These are phyloP conservation scores for Enteromius trimaculatus DNA, from an alignment of 2,797 vertebrate genomes.

Conservation along the genomic window DNA sequence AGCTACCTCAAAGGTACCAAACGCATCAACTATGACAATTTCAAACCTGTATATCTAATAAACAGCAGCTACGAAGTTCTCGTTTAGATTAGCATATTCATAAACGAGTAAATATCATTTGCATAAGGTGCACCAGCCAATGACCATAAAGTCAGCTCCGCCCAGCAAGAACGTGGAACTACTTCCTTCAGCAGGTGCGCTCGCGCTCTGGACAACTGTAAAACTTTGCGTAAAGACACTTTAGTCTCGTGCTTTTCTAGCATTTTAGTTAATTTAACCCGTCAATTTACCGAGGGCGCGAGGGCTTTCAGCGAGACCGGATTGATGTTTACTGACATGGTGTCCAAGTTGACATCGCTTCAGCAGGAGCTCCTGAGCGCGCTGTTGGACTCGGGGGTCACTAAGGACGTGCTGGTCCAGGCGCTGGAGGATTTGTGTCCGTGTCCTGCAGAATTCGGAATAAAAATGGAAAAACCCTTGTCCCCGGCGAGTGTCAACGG, in stretches of 20 bases:
- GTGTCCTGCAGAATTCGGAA: constrained; percentile 80
- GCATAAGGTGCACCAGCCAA: constrained; percentile 27
- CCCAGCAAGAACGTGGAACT: constrained; percentile 37
- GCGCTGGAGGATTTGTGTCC: constrained; percentile 93
- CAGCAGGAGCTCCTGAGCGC: constrained; percentile 96
- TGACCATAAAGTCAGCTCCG: constrained; percentile 21
- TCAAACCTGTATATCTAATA: not conserved
- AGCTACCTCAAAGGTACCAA: not conserved
- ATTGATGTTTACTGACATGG: constrained; percentile 90
- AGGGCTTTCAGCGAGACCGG: constrained; percentile 39
- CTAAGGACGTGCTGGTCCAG: constrained; percentile 88
- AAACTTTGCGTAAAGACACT: not conserved
- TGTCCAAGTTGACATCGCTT: constrained; percentile 94
- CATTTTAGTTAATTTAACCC: constrained; percentile 48
- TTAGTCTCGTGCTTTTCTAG: not conserved
- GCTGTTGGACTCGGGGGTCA: constrained; percentile 92
- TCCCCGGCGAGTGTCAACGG: constrained; percentile 80
- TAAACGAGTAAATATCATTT: not conserved
- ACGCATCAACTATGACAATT: not conserved
- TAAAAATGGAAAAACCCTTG: constrained; percentile 89
- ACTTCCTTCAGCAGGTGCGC: constrained; percentile 58
- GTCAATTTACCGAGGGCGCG: not conserved
- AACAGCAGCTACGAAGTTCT: not conserved
- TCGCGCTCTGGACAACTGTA: constrained; percentile 19
- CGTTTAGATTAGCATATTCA: constrained; percentile 5